These are phyloP conservation scores for Xiphorhynchus erythropygius DNA, from an alignment of 2,797 vertebrate species.

Conservation along the genomic window DNA sequence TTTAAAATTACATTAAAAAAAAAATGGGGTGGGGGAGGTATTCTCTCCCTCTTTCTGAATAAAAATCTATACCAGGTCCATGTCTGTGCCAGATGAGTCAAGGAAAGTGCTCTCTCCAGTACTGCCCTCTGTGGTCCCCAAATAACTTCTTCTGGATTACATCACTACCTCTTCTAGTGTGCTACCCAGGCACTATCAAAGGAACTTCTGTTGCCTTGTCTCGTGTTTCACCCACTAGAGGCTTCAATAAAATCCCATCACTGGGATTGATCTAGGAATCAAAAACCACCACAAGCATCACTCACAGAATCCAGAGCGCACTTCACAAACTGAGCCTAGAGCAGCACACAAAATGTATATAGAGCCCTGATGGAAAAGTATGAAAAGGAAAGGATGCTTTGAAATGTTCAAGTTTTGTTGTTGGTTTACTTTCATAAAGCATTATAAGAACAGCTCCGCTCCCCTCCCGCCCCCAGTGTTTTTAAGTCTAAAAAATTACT, in stretches of 20 bases:
- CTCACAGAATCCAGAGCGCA: neutral
- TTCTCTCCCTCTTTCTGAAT: neutral
- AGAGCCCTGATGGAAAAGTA: conserved; percentile 10
- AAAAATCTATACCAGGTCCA: neutral
- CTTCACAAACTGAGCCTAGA: neutral
- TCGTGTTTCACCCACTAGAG: conserved; percentile 2
- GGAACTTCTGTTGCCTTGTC: conserved; percentile 17
- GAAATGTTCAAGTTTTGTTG: conserved; percentile 27
- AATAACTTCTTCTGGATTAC: neutral
- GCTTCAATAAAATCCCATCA: conserved; percentile 29
- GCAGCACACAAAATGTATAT: neutral
- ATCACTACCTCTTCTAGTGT: neutral
- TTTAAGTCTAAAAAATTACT: conserved; percentile 53
- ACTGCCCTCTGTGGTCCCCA: neutral
- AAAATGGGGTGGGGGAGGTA: neutral
- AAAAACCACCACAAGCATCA: conserved; percentile 15
- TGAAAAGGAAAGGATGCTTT: conserved; percentile 42
- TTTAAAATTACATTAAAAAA: neutral
- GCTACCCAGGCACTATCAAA: conserved; percentile 18
- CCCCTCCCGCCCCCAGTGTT: neutral
- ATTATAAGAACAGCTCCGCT: neutral
- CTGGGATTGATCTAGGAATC: conserved; percentile 31
- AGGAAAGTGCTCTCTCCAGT: neutral
- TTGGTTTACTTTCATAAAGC: conserved; percentile 45
- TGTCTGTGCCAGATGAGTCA: neutral